These are phyloP conservation scores for Dolichallabes microphthalmus DNA, from an alignment of 2,113 vertebrate species.

Conservation along the genomic window DNA sequence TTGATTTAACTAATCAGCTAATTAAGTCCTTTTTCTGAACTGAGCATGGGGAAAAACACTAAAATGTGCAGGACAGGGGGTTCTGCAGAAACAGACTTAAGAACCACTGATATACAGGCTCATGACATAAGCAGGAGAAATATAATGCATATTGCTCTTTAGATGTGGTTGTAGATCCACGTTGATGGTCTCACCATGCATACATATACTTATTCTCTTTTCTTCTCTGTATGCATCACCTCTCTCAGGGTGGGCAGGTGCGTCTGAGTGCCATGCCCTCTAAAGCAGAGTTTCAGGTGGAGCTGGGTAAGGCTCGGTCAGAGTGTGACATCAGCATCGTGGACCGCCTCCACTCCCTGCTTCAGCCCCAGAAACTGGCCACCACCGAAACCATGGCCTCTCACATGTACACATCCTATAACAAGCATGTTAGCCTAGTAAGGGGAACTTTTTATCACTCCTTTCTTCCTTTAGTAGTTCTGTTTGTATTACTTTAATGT, in stretches of 20 bases:
- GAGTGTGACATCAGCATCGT: slow-evolving; percentile 98
- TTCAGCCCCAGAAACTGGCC: slow-evolving; percentile 90
- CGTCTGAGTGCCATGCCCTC: slow-evolving; percentile 89
- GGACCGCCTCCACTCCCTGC: slow-evolving; percentile 92
- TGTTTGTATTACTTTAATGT: neutral
- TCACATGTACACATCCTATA: slow-evolving; percentile 95
- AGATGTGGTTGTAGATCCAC: neutral
- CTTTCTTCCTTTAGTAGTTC: neutral
- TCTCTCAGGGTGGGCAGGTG: slow-evolving; percentile 83
- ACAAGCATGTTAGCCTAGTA: slow-evolving; percentile 92
- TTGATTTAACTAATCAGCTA: too few relatives aligned
- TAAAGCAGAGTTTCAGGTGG: slow-evolving; percentile 89
- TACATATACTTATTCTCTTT: neutral
- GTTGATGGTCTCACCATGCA: neutral
- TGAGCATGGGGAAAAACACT: too few relatives aligned
- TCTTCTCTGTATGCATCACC: neutral
- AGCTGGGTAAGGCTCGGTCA: slow-evolving; percentile 79
- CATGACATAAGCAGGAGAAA: neutral
- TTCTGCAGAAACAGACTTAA: too few relatives aligned
- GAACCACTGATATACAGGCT: neutral
- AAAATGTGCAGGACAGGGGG: too few relatives aligned
- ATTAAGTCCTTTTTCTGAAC: too few relatives aligned
- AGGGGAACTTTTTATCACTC: slow-evolving; percentile 52
- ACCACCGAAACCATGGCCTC: slow-evolving; percentile 94
- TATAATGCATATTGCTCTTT: neutral